A percentile compares a stretch with the other conserved stretches of the same genome.
These are phyloP conservation scores for Lagorchestes hirsutus DNA, from an alignment of 2,797 vertebrate species.

Conservation along the genomic window DNA sequence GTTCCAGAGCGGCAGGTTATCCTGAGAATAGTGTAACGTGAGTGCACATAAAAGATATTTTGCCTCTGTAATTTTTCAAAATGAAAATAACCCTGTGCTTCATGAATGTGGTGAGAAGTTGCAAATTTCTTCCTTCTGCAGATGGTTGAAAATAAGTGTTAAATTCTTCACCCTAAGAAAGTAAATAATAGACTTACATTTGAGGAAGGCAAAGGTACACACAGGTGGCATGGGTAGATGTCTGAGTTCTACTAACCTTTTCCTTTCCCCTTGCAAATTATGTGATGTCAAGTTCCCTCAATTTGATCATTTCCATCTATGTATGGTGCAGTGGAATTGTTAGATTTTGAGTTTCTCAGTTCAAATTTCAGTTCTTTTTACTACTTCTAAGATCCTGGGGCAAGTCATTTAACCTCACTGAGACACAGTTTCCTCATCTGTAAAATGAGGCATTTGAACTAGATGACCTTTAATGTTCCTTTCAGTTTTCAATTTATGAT, in stretches of 20 bases:
- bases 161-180: not conserved
- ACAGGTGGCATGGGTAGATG: not conserved
- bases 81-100: not conserved
- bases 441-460: not conserved
- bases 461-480: not conserved
- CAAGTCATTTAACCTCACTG: not conserved
- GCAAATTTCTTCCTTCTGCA: not conserved
- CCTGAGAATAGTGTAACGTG: not conserved
- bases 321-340: not conserved
- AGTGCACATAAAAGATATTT: not conserved
- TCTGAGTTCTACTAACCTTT: not conserved
- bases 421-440: not conserved
- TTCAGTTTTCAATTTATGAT: not conserved
- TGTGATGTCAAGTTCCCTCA: not conserved
- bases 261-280: fast-evolving
- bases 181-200: not conserved
- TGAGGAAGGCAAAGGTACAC: not conserved
- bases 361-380: not conserved
- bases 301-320: not conserved
- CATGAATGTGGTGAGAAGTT: not conserved
- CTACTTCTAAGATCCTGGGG: not conserved
- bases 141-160: not conserved
- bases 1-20: not conserved
- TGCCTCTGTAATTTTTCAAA: not conserved
- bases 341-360: not conserved